Conservation (phyloP, 2,113 vertebrate species). For the Ailuropoda melanoleuca region DNA sequence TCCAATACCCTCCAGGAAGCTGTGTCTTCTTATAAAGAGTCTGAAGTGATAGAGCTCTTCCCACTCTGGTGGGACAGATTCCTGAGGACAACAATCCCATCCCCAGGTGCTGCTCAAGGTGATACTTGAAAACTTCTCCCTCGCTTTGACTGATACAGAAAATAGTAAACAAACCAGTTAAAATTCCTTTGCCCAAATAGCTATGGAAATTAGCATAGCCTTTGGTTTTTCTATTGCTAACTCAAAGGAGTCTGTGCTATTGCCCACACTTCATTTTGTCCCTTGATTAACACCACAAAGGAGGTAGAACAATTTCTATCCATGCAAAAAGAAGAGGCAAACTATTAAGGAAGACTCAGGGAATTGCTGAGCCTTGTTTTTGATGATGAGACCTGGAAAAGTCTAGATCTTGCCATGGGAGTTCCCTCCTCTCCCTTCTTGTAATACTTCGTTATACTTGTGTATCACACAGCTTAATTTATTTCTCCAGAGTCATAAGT, state of each 20-base stretch:
- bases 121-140: background rate
- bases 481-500: slow-evolving; percentile 4
- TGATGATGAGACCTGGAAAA: background rate
- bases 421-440: background rate
- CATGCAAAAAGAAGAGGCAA: background rate
- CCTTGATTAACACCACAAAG: background rate
- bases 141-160: background rate
- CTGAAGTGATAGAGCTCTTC: background rate
- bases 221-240: background rate
- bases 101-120: background rate
- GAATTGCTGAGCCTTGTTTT: background rate
- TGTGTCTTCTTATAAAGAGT: background rate
- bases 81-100: background rate
- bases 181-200: background rate
- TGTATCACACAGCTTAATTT: background rate
- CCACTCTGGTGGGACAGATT: background rate
- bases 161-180: background rate
- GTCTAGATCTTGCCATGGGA: background rate
- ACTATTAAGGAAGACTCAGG: background rate
- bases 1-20: background rate
- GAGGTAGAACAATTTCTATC: background rate
- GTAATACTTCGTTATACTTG: background rate
- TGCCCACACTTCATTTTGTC: background rate
- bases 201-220: background rate
- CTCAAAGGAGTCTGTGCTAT: background rate